Evolutionary conservation across 2,888 invertebrate species (phyloP).

Genomic region (Tipula vernalis): DNA sequence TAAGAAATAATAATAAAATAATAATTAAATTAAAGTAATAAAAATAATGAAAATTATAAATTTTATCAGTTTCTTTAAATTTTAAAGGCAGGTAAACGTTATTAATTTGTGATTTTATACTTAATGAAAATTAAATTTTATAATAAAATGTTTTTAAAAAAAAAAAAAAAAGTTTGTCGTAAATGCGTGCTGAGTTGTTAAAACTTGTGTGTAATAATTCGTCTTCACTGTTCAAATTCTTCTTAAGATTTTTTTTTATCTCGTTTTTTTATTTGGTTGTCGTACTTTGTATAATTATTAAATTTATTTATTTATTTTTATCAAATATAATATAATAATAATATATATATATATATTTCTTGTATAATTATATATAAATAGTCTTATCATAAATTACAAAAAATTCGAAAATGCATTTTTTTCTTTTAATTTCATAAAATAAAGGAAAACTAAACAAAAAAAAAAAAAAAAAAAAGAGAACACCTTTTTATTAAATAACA

Average conservation of each 20-base stretch:
- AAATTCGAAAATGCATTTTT: slow-evolving; percentile 10
- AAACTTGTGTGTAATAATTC: slow-evolving; percentile 6
- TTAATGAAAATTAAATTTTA: not conserved
- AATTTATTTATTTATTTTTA: not conserved
- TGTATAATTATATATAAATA: not conserved
- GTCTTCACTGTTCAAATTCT: not conserved
- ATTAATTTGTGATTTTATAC: not conserved
- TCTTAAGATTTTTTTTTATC: not conserved
- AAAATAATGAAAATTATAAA: not conserved
- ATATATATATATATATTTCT: not conserved
- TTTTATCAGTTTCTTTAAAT: not conserved
- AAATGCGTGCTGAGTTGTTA: slow-evolving; percentile 9
- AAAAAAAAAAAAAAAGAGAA: not conserved
- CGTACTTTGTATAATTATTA: not conserved
- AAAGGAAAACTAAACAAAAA: not conserved
- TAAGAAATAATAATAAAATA: not conserved
- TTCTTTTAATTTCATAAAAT: not conserved
- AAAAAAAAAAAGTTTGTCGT: not conserved
- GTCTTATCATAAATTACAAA: slow-evolving; percentile 7
- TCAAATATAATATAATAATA: not conserved
- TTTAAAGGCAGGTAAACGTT: not conserved
- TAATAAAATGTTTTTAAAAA: not conserved
- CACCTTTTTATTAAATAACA: slow-evolving; percentile 4
- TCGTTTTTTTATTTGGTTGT: not conserved
- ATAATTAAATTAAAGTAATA: not conserved